phyloP scores from a whole-genome alignment of 37 sponge, comb jelly and placozoan species.

The Crambe crambe region DNA sequence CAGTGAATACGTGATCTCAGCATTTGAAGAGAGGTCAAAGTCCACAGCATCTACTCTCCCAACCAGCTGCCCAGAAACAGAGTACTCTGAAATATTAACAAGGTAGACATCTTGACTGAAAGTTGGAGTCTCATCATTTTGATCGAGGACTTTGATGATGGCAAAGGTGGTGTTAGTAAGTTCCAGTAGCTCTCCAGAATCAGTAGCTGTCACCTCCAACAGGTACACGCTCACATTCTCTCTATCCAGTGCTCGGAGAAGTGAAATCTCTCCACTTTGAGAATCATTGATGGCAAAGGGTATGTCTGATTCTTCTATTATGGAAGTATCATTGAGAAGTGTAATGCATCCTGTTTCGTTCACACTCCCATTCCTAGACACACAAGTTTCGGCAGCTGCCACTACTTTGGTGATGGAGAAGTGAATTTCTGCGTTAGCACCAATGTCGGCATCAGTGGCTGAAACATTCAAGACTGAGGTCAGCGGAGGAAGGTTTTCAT shows the following conservation, averaged over 20 bases:
- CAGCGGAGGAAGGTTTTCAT: constrained; percentile 51
- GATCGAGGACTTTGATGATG: constrained; percentile 49
- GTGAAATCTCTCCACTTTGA: constrained; percentile 36
- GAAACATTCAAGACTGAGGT: constrained; percentile 16
- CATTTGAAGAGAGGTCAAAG: constrained; percentile 60
- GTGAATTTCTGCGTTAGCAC: constrained; percentile 44
- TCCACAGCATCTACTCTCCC: constrained; percentile 41
- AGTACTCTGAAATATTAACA: constrained; percentile 36
- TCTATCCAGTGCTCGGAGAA: constrained; percentile 38
- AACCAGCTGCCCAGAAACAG: constrained; percentile 19
- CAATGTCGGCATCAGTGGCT: constrained; percentile 72
- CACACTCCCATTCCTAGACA: not conserved
- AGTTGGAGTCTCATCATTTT: constrained; percentile 69
- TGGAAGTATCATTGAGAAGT: not conserved
- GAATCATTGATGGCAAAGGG: constrained; percentile 10
- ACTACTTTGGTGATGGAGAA: constrained; percentile 20
- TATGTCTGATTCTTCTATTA: not conserved
- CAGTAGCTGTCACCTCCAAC: constrained; percentile 44
- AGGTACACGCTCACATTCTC: constrained; percentile 44
- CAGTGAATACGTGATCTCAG: constrained; percentile 36
- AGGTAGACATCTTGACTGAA: constrained; percentile 31
- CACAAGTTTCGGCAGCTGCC: constrained; percentile 11
- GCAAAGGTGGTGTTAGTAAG: constrained; percentile 38
- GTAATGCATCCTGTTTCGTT: not conserved
- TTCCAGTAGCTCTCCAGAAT: constrained; percentile 12